phyloP scores from a whole-genome alignment of 2,888 invertebrate species.

The Troides aeacus region DNA sequence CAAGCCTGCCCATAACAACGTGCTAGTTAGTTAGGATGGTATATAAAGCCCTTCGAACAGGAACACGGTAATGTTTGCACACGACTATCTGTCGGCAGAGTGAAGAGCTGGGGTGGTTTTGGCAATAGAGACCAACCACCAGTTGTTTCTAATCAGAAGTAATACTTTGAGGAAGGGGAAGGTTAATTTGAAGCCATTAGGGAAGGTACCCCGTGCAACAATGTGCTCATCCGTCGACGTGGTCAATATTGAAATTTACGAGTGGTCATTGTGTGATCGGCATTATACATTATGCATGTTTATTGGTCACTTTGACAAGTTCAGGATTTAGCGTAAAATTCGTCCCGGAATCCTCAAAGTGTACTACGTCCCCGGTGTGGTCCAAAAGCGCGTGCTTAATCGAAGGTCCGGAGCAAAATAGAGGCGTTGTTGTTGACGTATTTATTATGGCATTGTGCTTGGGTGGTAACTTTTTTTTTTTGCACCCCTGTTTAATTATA shows the following conservation, averaged over 20 bases:
- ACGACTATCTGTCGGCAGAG: too few species aligned
- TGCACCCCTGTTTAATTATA: constrained; percentile 32
- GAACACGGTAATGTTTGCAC: too few species aligned
- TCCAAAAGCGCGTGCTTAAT: constrained; percentile 46
- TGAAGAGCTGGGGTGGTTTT: too few species aligned
- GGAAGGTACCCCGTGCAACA: constrained; percentile 49
- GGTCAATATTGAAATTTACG: constrained; percentile 70
- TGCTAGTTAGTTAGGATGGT: too few species aligned
- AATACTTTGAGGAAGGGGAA: too few species aligned
- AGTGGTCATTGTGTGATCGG: constrained; percentile 51
- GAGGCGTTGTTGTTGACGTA: constrained; percentile 43
- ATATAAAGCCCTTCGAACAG: too few species aligned
- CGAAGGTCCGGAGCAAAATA: constrained; percentile 41
- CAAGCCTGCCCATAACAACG: too few species aligned
- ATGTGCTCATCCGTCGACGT: constrained; percentile 42
- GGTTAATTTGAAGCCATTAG: constrained; percentile 36
- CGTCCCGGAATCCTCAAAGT: constrained; percentile 39
- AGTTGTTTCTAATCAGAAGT: too few species aligned
- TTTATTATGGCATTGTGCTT: constrained; percentile 40
- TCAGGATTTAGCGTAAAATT: constrained; percentile 44
- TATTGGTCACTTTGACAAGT: constrained; percentile 53
- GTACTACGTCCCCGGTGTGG: constrained; percentile 48
- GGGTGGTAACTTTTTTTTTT: constrained; percentile 42
- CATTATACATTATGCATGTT: constrained; percentile 59
- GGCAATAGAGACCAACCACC: too few species aligned